Conservation (phyloP, 2,113 vertebrate species). For the Dicaeum eximium region DNA sequence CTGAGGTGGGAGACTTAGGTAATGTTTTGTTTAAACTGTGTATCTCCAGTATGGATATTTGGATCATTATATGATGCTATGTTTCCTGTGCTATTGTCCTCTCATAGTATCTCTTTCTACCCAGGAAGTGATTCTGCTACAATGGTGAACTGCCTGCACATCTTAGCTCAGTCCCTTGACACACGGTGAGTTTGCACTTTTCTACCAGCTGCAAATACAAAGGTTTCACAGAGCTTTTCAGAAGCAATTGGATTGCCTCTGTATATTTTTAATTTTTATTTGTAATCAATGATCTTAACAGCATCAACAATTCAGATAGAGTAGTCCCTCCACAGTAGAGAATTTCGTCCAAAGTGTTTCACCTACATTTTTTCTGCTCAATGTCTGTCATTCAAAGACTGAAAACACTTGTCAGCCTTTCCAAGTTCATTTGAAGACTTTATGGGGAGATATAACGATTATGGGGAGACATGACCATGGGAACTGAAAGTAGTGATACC, state of each 20-base stretch:
- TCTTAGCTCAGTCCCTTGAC: conserved; percentile 95
- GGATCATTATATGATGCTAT: background rate
- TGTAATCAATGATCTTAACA: background rate
- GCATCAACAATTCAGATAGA: background rate
- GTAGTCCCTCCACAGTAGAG: background rate
- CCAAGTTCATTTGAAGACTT: background rate
- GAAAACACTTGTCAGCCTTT: background rate
- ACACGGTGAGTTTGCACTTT: conserved; percentile 79
- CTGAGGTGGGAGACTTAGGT: background rate
- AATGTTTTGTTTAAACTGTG: background rate
- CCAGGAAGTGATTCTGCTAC: conserved; percentile 91
- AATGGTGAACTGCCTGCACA: conserved; percentile 97
- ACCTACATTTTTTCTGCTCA: background rate
- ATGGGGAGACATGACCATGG: background rate
- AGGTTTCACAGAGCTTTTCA: background rate
- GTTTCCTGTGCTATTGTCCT: background rate
- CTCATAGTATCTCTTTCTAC: background rate
- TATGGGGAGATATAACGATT: background rate
- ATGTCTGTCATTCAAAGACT: background rate
- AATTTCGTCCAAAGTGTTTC: background rate
- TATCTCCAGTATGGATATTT: background rate
- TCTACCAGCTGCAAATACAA: background rate
- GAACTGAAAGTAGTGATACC: background rate
- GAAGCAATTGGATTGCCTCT: background rate
- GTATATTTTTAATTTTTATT: background rate